Percentiles rank a stretch among this genome's conserved stretches.
Evolutionary conservation across 2,888 invertebrate genomes (phyloP).

Genomic region (Osmoderma eremita): DNA sequence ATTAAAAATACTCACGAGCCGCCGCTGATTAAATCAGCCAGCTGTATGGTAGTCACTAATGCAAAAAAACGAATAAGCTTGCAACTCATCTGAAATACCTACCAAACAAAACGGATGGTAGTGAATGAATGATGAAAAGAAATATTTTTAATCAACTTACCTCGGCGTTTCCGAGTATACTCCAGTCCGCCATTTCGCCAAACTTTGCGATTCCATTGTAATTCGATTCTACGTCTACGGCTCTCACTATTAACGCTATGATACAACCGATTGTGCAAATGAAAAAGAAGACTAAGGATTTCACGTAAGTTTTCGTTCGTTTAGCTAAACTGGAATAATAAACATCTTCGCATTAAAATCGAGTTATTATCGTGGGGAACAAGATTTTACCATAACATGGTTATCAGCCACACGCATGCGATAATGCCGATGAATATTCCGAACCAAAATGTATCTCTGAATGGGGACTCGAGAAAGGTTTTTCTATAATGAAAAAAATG

Average conservation of each 20-base stretch:
- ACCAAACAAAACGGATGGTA: background rate
- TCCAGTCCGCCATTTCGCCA: conserved; percentile 57
- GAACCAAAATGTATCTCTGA: conserved; percentile 72
- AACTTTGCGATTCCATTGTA: conserved; percentile 54
- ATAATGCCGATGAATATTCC: conserved; percentile 72
- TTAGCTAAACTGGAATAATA: conserved; percentile 56
- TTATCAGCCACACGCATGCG: conserved; percentile 72
- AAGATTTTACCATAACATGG: conserved; percentile 70
- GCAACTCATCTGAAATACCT: background rate
- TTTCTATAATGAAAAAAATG: conserved; percentile 53
- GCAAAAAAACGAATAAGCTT: background rate
- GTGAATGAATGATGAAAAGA: conserved; percentile 8
- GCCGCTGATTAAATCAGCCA: conserved; percentile 6
- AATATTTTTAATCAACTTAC: conserved; percentile 50
- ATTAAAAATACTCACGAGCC: too few relatives aligned
- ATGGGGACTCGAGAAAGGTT: conserved; percentile 69
- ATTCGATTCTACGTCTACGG: conserved; percentile 52
- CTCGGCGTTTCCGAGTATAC: conserved; percentile 54
- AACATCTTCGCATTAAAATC: too few relatives aligned
- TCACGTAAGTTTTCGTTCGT: conserved; percentile 60
- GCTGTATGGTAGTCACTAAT: conserved; percentile 22
- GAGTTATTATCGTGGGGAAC: too few relatives aligned
- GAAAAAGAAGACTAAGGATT: conserved; percentile 56
- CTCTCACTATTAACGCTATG: conserved; percentile 58
- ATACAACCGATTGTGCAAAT: conserved; percentile 58